Base-by-base conservation (phyloP, 2,888 invertebrate species). In the Drosophila setosimentum region DNA sequence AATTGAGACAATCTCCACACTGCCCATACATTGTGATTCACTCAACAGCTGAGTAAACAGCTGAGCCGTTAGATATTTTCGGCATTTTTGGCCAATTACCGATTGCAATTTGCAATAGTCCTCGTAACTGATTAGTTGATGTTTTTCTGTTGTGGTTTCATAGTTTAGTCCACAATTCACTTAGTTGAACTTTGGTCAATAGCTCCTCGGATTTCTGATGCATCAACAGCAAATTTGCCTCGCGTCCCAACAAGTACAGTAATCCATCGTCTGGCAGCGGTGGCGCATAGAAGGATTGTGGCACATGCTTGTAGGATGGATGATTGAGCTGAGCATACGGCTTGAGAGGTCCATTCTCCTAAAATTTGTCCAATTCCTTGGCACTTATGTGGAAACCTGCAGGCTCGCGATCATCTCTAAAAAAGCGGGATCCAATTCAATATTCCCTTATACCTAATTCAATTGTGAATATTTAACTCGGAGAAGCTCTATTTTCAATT, bases 1-100 rank as follows among this genome's bases (percentile, higher is more conserved):
- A 70, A 99, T 94, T 0, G 97, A 96, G 92, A 97, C 96, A 24
- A 98, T 97, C 27, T 97, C 96, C 35, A 99, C 96, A 67, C 97
- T 94, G n/a, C 83, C 98, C 1, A 94, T 90, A 84, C 97, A 96
- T 0, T 96, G 95, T 91, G 99, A 98, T 0, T 96, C 96, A 70
- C 97, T 96, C 91, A 97, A 96, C 5, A 99, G 94, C 76, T 98
- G 97, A 1, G 97, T 97, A 93, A 98, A 99, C 18, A 98, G 95
- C 80, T 95, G 95, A 0, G 98, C 96, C 37, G 96, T 97, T 90
- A 99, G 96, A 91, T 98, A 98, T 45, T 96, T 87, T 30, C 90
- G 95, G 92, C 96, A 97, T 92, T 97, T 97, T 32, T 94, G 93
- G 7, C 96, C 96, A 8, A 97, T 96, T 73, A 96, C 94, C 76